Evolutionary conservation across 2,113 vertebrate genomes (phyloP).

Genomic region (Pelobates fuscus): DNA sequence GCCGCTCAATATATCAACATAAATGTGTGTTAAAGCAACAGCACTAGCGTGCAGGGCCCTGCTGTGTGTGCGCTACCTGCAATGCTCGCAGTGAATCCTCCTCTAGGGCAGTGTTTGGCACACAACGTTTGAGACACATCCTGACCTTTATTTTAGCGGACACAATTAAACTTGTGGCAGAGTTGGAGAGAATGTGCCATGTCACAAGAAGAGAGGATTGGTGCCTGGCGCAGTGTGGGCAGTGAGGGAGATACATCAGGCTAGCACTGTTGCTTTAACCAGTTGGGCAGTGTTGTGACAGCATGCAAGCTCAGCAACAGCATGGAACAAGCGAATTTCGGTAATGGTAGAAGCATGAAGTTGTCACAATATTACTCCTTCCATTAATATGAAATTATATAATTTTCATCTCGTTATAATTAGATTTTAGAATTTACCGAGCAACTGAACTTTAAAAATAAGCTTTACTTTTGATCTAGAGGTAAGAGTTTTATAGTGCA

Average conservation of each 20-base stretch:
- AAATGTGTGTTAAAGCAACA: background rate
- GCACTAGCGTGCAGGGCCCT: background rate
- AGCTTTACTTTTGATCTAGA: too few species aligned
- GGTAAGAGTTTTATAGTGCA: too few species aligned
- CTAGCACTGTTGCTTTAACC: constrained; percentile 31
- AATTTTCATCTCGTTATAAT: too few species aligned
- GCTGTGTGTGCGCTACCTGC: background rate
- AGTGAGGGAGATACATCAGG: background rate
- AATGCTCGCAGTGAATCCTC: background rate
- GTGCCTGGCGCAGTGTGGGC: too few species aligned
- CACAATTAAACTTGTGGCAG: background rate
- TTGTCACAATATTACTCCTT: constrained; percentile 82
- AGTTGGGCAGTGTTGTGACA: background rate
- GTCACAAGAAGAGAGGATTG: too few species aligned
- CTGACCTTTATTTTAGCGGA: background rate
- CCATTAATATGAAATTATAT: too few species aligned
- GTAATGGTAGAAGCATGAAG: constrained; percentile 57
- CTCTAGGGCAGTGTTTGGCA: background rate
- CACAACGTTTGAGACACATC: background rate
- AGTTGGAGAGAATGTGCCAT: background rate
- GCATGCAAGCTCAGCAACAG: constrained; percentile 63
- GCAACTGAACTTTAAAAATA: too few species aligned
- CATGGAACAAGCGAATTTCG: constrained; percentile 60
- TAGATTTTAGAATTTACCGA: too few species aligned
- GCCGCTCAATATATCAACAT: background rate